Evolutionary conservation across 2,113 vertebrate genomes (phyloP).

Genomic region (Rutilus rutilus): DNA sequence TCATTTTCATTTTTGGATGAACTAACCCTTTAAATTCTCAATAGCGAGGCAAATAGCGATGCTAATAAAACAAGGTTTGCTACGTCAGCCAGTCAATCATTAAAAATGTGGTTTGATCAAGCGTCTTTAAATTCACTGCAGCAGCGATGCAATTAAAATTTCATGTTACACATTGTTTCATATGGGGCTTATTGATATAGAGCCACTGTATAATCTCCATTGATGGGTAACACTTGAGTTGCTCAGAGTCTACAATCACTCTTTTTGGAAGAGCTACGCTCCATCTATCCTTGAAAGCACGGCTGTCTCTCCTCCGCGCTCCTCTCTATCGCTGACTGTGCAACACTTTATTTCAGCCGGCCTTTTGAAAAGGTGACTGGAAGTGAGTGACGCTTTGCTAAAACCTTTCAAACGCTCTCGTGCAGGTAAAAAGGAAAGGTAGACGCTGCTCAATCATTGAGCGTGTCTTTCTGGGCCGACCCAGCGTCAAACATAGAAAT

Average conservation of each 20-base stretch:
- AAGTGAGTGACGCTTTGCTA: slow-evolving; percentile 60
- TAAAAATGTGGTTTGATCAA: not conserved
- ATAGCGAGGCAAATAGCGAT: not conserved
- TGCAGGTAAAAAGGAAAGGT: slow-evolving; percentile 49
- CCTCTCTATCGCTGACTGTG: slow-evolving; percentile 54
- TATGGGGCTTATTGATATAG: not conserved
- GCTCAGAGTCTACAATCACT: slow-evolving; percentile 22
- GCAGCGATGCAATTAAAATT: not conserved
- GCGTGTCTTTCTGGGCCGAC: slow-evolving; percentile 54
- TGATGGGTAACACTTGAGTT: slow-evolving; percentile 15
- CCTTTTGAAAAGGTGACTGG: slow-evolving; percentile 57
- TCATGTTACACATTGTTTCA: slow-evolving; percentile 1
- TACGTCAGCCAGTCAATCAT: not conserved
- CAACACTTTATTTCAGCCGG: slow-evolving; percentile 31
- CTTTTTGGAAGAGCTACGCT: slow-evolving; percentile 1
- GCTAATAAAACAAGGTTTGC: slow-evolving; percentile 7
- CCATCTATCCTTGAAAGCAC: slow-evolving; percentile 35
- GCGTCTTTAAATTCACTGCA: slow-evolving; percentile 3
- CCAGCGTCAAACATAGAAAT: slow-evolving; percentile 53
- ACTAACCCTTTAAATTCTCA: not conserved
- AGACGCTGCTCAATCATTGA: slow-evolving; percentile 53
- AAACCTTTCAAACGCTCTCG: slow-evolving; percentile 59
- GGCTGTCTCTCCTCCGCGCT: slow-evolving; percentile 43
- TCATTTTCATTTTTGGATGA: no score
- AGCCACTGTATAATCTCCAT: not conserved